Evolutionary conservation across 2,888 invertebrate species (phyloP), one percentile per base, ranked within the genome.

Genomic region (Erebia palarica): DNA sequence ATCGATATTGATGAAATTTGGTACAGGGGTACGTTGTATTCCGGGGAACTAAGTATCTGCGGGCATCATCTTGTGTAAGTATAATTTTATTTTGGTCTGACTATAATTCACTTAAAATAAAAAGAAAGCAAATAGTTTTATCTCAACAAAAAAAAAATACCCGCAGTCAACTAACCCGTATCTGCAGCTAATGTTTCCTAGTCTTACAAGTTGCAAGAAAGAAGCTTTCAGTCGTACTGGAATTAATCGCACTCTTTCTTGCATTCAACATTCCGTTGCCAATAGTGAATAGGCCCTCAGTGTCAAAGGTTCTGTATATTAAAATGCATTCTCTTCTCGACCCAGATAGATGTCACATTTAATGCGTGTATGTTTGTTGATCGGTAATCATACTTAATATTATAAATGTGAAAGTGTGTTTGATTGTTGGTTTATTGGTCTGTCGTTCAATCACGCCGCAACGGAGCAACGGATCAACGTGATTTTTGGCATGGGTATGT

Each of bases 221-320:
- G 64, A 66, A 64, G 66, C 42, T 65, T 14, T 59, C 55, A 53
- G 67, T 58, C 74, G 66, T 70, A 72, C 74, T 76, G 75, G 73
- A 72, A 70, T 76, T 76, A 75, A 74, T 74, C 64, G 74, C 75
- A 71, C 73, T 67, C 68, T 42, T 68, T 47, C 59, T 61, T 71
- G 69, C 73, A 71, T 51, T 73, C 67, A 65, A 61, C 59, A 64
- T 36, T 61, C 58, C 49, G 59, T 66, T 61, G 65, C 42, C 53
- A 63, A 64, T 49, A 60, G 16, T 66, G 49, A 61, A 44, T 8
- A 47, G 11, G 21, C 9, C 7, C 16, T 14, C 44, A n/a, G 0
- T 44, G 10, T 14, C 8, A 10, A 21, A 4, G 58, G 57, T 57
- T 58, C 66, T 16, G 53, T 65, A 53, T 42, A 36, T 13, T 27